A percentile compares a stretch with the other conserved stretches of the same genome.
Conservation (phyloP, 2,888 invertebrate genomes). For the Phytoseiulus persimilis region DNA sequence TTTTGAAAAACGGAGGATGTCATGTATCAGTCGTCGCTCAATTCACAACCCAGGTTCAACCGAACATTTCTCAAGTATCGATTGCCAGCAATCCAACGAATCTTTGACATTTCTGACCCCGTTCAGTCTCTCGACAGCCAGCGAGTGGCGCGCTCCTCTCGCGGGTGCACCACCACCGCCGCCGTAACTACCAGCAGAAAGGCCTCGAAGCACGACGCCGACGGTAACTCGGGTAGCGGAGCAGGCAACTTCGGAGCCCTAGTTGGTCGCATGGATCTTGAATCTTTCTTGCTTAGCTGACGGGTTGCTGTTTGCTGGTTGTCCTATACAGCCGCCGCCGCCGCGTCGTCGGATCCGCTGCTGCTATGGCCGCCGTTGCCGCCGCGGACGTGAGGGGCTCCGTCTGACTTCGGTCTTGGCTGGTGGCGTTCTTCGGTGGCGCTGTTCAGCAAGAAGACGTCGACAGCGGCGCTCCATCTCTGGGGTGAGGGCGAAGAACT, state of each 20-base stretch:
- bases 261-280: not conserved
- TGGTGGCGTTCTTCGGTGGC: not conserved
- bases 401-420: not conserved
- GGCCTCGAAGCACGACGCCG: not conserved
- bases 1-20: not conserved
- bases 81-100: not conserved
- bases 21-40: not conserved
- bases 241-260: not conserved
- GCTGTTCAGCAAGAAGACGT: not conserved
- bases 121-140: not conserved
- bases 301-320: not conserved
- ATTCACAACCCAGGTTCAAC: not conserved
- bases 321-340: not conserved
- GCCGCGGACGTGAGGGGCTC: not conserved
- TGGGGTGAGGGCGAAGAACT: not conserved
- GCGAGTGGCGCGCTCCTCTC: not conserved
- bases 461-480: not conserved
- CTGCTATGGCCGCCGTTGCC: not conserved
- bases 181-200: not conserved
- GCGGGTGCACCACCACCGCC: not conserved
- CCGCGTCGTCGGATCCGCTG: not conserved
- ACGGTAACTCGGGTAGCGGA: not conserved
- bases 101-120: constrained; percentile 5
- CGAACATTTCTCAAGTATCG: not conserved
- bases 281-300: not conserved